A percentile compares a stretch with the other conserved stretches of the same genome.
These are phyloP conservation scores for Bettongia penicillata DNA, from an alignment of 2,113 vertebrate species.

Conservation along the genomic window DNA sequence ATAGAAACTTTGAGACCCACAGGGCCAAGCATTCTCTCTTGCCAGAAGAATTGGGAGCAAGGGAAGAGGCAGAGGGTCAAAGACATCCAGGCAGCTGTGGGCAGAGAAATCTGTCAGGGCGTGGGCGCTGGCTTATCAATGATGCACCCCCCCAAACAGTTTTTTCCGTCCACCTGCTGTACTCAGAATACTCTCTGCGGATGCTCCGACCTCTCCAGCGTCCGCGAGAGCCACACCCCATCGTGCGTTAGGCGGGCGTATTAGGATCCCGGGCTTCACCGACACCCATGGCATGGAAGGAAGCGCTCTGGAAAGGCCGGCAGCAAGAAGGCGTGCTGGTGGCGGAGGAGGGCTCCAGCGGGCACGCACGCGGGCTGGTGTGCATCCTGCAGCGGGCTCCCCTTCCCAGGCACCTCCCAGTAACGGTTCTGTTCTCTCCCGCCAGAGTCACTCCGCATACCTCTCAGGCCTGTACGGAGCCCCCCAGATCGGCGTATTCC, in stretches of 20 bases:
- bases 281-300: background rate
- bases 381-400: background rate
- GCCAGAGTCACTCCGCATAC: conserved; percentile 92
- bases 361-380: background rate
- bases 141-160: background rate
- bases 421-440: conserved; percentile 67
- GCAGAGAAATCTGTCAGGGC: background rate
- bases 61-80: background rate
- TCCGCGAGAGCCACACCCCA: too few species aligned
- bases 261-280: too few species aligned
- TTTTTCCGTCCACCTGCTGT: conserved; percentile 1
- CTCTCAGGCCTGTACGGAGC: conserved; percentile 91
- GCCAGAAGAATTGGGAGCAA: background rate
- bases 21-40: background rate
- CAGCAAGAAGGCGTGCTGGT: background rate
- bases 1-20: background rate
- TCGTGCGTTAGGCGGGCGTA: too few species aligned
- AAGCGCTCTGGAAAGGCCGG: background rate
- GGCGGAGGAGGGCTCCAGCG: background rate
- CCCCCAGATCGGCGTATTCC: conserved; percentile 84
- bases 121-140: conserved; percentile 1
- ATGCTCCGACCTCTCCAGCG: background rate
- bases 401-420: fast-evolving
- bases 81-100: background rate
- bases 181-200: background rate